Evolutionary conservation across 2,113 vertebrate species (phyloP).

Genomic region (Tragelaphus buxtoni): DNA sequence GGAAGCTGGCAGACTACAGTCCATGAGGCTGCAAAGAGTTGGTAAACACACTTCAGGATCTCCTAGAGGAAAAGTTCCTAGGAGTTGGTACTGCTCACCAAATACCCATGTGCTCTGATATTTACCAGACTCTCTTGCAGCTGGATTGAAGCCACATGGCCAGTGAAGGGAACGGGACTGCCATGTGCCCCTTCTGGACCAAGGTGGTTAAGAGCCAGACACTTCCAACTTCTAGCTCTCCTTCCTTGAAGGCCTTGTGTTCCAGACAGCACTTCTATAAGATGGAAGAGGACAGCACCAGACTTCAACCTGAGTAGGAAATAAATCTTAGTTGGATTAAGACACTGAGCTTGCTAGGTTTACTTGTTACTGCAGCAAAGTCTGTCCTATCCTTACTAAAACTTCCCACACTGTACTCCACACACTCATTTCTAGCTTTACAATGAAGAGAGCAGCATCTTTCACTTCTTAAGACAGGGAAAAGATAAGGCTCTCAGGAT

Average conservation of each 20-base stretch:
- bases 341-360: not conserved
- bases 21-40: not conserved
- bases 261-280: not conserved
- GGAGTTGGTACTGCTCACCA: not conserved
- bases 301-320: not conserved
- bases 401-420: not conserved
- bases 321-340: not conserved
- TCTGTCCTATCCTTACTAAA: not conserved
- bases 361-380: not conserved
- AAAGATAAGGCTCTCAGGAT: not conserved
- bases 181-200: not conserved
- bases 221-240: not conserved
- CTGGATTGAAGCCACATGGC: too few species aligned
- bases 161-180: not conserved
- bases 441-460: not conserved
- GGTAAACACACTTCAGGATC: not conserved
- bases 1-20: not conserved
- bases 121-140: not conserved
- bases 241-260: not conserved
- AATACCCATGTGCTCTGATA: not conserved
- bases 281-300: not conserved
- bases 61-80: not conserved
- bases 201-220: not conserved
- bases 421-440: not conserved
- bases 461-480: not conserved